Evolutionary conservation across 2,113 vertebrate genomes (phyloP).

Genomic region (Plectropomus leopardus): DNA sequence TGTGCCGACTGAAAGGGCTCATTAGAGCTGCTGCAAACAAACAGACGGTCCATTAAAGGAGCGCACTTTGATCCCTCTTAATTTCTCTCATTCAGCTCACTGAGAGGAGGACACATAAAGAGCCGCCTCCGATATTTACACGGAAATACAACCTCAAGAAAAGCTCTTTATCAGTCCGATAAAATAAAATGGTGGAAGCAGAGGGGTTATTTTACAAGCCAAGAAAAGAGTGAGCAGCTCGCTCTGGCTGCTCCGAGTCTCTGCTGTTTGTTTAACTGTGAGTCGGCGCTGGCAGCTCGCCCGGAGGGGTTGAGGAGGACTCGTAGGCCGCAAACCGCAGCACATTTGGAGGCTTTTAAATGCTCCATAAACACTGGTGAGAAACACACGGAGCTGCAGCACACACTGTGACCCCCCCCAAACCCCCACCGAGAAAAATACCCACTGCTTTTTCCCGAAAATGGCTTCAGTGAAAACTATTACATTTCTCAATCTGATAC

Average conservation of each 20-base stretch:
- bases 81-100: conserved; percentile 15
- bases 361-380: conserved; percentile 67
- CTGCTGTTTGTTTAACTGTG: conserved; percentile 61
- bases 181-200: conserved; percentile 17
- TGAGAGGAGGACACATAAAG: conserved; percentile 31
- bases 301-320: conserved; percentile 55
- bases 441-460: conserved; percentile 53
- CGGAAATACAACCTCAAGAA: conserved; percentile 39
- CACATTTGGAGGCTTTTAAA: conserved; percentile 77
- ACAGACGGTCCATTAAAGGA: conserved; percentile 29
- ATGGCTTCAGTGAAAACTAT: conserved; percentile 66
- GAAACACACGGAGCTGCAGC: conserved; percentile 48
- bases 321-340: conserved; percentile 74
- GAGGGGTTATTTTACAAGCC: conserved; percentile 36
- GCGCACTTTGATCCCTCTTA: conserved; percentile 42
- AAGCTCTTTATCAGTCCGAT: conserved; percentile 28
- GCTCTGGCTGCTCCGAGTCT: conserved; percentile 6
- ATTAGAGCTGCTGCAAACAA: conserved; percentile 36
- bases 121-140: conserved; percentile 34
- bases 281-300: conserved; percentile 51
- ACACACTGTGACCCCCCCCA: conserved; percentile 7
- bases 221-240: conserved; percentile 45
- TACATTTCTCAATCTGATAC: conserved; percentile 70
- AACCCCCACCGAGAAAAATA: neutral
- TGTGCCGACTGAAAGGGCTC: conserved; percentile 41